Evolutionary conservation across 2,797 vertebrate species (phyloP).

Genomic region (Hippocampus kuda): DNA sequence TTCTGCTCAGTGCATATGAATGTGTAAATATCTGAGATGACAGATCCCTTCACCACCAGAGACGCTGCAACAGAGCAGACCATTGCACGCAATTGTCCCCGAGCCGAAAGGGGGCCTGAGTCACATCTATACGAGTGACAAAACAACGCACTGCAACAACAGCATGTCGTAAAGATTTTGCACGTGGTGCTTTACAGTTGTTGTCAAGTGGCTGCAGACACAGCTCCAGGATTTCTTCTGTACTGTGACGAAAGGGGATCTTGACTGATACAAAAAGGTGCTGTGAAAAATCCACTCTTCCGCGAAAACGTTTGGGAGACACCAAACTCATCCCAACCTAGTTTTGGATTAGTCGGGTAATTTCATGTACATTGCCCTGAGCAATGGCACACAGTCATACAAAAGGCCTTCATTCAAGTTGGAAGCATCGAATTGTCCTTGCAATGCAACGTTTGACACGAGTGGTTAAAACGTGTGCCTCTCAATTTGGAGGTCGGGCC

Average conservation of each 20-base stretch:
- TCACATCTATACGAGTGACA: not conserved
- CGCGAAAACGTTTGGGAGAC: not conserved
- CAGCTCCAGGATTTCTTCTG: too few relatives aligned
- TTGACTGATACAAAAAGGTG: too few relatives aligned
- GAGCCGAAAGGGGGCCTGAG: not conserved
- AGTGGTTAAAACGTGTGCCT: not conserved
- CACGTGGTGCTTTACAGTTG: not conserved
- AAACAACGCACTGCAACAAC: not conserved
- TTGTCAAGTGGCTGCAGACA: too few relatives aligned
- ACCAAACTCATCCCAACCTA: not conserved
- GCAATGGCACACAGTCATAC: not conserved
- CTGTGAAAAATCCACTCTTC: not conserved
- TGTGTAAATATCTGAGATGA: not conserved
- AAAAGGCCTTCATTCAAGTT: not conserved
- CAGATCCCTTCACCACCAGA: not conserved
- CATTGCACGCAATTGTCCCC: not conserved
- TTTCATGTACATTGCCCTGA: not conserved
- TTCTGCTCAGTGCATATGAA: not conserved
- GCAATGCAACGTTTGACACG: too few relatives aligned
- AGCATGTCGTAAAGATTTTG: not conserved
- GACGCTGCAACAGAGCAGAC: not conserved
- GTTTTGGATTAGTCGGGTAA: not conserved
- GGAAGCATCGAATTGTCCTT: not conserved
- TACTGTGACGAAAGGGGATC: too few relatives aligned
- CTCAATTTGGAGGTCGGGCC: not conserved